phyloP scores from a whole-genome alignment of 2,113 vertebrate genomes.

The Ammodytes marinus region DNA sequence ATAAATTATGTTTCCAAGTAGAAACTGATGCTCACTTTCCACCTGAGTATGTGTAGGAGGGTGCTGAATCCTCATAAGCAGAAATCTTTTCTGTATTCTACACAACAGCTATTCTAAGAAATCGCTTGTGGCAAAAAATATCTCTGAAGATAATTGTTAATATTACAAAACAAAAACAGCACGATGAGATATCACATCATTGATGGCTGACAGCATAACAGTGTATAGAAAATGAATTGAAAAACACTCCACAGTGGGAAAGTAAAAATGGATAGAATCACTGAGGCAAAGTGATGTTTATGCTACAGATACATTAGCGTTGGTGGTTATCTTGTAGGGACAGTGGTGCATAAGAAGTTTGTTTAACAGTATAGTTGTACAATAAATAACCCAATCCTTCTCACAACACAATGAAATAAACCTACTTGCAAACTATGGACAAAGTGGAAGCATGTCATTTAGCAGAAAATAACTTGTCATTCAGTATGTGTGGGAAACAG shows the following conservation, averaged over 20 bases:
- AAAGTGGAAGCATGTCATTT: background rate
- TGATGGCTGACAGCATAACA: background rate
- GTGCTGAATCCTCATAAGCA: background rate
- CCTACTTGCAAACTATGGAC: too few relatives aligned
- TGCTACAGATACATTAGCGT: background rate
- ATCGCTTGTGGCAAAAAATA: background rate
- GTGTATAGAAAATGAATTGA: too few relatives aligned
- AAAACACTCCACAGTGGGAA: background rate
- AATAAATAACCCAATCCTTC: too few relatives aligned
- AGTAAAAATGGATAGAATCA: background rate
- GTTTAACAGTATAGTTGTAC: background rate
- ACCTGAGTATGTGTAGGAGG: background rate
- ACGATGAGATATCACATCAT: background rate
- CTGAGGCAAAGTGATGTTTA: background rate
- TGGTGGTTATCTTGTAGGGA: background rate
- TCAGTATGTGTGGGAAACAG: background rate
- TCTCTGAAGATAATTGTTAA: background rate
- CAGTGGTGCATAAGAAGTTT: background rate
- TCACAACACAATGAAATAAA: too few relatives aligned
- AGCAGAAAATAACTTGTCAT: background rate
- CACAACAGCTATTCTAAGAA: background rate
- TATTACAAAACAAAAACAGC: too few relatives aligned
- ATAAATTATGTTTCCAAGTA: background rate
- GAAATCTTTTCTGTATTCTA: background rate
- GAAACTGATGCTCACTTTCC: background rate